Conservation (phyloP, 2,888 invertebrate species). For the Clusia tigrina region DNA sequence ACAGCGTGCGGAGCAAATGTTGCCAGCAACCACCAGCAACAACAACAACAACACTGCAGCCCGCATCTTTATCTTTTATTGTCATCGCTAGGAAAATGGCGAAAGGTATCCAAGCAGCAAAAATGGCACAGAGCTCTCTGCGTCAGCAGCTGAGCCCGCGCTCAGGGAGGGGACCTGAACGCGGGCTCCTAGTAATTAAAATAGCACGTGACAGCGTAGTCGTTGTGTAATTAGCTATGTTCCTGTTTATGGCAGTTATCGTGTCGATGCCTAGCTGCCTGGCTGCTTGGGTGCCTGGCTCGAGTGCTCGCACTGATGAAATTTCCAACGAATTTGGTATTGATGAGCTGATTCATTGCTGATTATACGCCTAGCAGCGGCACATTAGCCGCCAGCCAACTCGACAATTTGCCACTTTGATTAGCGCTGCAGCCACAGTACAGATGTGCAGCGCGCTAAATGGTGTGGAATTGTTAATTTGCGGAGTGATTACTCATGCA, state of each 20-base stretch:
- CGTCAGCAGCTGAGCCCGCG: background rate
- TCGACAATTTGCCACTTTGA: slow-evolving; percentile 58
- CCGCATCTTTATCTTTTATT: slow-evolving; percentile 17
- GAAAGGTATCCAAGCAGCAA: background rate
- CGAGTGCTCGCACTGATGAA: slow-evolving; percentile 1
- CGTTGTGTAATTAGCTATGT: slow-evolving; percentile 4
- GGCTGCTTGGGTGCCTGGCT: background rate
- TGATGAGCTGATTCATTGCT: slow-evolving; percentile 22
- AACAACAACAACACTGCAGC: slow-evolving; percentile 11
- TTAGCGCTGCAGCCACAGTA: slow-evolving; percentile 36
- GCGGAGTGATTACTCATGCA: background rate
- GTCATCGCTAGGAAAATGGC: slow-evolving; percentile 9
- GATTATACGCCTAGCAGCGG: slow-evolving; percentile 25
- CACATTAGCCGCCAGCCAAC: slow-evolving; percentile 31
- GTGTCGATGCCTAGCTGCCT: background rate
- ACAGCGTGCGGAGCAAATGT: slow-evolving; percentile 23
- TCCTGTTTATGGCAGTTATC: background rate
- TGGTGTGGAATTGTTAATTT: slow-evolving; percentile 56
- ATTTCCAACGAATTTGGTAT: background rate
- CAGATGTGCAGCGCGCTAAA: slow-evolving; percentile 45
- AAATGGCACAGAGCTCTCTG: background rate
- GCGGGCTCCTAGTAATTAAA: slow-evolving; percentile 16
- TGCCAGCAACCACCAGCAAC: slow-evolving; percentile 12
- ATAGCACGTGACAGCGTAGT: slow-evolving; percentile 13
- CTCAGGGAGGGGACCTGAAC: background rate